Percentiles rank a stretch among this genome's conserved stretches.
Conservation (phyloP, 2,797 vertebrate genomes). For the Amblyraja radiata region DNA sequence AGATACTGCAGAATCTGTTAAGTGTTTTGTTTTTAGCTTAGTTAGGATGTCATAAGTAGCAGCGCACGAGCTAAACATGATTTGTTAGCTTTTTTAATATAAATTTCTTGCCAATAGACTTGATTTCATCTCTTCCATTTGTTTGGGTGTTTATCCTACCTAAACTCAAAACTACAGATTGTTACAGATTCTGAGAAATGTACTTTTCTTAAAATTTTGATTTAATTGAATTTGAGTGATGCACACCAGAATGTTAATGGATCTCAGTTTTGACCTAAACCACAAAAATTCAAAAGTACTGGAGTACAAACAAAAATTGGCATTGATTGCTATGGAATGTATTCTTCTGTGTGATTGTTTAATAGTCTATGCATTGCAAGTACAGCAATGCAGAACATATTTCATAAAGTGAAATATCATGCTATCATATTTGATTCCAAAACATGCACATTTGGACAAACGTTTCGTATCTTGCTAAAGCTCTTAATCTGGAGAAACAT, state of each 20-base stretch:
- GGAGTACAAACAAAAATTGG: background rate
- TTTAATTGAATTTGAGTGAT: background rate
- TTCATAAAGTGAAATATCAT: background rate
- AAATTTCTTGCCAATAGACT: background rate
- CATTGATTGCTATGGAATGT: background rate
- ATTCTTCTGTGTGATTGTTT: background rate
- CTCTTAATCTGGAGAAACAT: conserved; percentile 27
- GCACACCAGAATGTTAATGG: background rate
- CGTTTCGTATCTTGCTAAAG: background rate
- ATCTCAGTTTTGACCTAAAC: background rate
- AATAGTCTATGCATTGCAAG: background rate
- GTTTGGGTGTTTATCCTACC: background rate
- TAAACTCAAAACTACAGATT: background rate
- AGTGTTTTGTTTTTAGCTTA: background rate
- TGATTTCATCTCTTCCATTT: background rate
- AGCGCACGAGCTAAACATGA: background rate
- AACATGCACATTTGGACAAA: background rate
- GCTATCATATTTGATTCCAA: background rate
- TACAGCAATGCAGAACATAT: background rate
- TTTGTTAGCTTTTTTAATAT: background rate
- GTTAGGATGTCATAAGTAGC: background rate
- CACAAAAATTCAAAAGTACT: background rate
- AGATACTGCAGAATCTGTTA: conserved; percentile 15
- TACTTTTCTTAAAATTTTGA: background rate
- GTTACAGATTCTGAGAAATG: background rate